Evolutionary conservation across 1,140 invertebrate species (phyloP), one percentile per base, ranked within the genome.

Genomic region (Littorina saxatilis): DNA sequence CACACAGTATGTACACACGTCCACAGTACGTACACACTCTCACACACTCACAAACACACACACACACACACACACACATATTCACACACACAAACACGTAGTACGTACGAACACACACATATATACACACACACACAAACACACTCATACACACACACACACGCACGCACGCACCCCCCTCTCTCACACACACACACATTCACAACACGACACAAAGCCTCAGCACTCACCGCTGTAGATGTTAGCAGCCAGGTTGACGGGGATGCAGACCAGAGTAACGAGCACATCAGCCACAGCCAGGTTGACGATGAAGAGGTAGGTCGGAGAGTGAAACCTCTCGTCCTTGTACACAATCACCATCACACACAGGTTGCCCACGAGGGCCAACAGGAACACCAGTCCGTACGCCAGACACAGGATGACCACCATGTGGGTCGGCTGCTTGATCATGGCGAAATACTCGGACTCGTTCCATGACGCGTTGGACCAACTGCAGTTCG

Each of bases 231-330:
- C 86, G 68, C 55, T 84, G 52, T 88, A 89, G 43, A 89, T 58
- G 74, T 87, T 89, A 2, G 77, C 73, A 2, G 98, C 91, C 11
- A 98, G 95, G 0, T 96, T 97, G 0, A 96, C 95, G 0, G 97
- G 97, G 61, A 98, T 92, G 91, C 97, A 98, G 80, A 98, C 95
- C 4, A 98, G 88, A 72, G 98, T 95, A 63, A 99, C 97, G 89
- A 98, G 94, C 77, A 99, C 95, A 91, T 99, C 97, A 0, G 97
- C 97, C 0, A 97, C 93, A 0, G 98, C 97, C 83, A 98, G 92
- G 90, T 98, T 98, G 13, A 97, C 96, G 85, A 99, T 96, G 92
- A 98, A 97, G 89, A 96, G 97, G 92, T 98, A 98, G 0, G 97
- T 98, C 4, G 97, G 96, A 88, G 96, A 97, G 66, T 96, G 93